Evolutionary conservation across 2,113 vertebrate species (phyloP), one percentile per base, ranked within the genome.

Genomic region (Thunnus thynnus): DNA sequence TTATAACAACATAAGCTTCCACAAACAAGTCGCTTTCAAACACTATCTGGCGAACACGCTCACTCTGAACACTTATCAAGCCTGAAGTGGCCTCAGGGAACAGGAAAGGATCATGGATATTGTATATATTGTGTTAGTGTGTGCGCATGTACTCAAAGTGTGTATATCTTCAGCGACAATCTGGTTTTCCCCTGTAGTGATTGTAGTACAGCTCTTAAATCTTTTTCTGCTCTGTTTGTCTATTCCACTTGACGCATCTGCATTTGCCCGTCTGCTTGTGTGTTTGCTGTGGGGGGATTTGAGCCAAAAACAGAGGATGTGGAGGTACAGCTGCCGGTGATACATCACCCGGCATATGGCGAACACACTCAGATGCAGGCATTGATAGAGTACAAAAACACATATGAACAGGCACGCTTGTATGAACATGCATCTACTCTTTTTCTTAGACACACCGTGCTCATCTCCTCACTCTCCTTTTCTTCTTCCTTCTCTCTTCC

Each of bases 291-390:
- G 20, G 20, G 41, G 48, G 48, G 10, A 22, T 14, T 30, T 36
- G 61, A 46, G 27, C 27, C 17, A 4, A 20, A 36, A 51, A 71
- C 73, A 46, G 71, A 56, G 1, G 55, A 63, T 2, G 60, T 48
- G 74, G 18, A 63, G 47, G 52, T 54, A 30, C 70, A 63, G 66
- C 82, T 76, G 75, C 27, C 0, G 20, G 41, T 63, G 69, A 78
- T 72, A 58, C 73, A 75, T 78, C 64, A 68, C 5, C 57, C 48
- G n/a, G 51, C 77, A 58, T 66, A 78, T 56, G 67, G n/a, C 16
- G 14, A 6, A 46, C 68, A 75, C 65, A 41, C 25, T 10, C 11
- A 47, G 20, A 22, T 22, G 16, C 51, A 41, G 16, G 51, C 8
- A 63, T 46, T 25, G 47, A 17, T 18, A 36, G 5, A 10, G 13